Percentiles rank a stretch among this genome's conserved stretches.
Conservation (phyloP, 2,797 vertebrate genomes). For the Liasis olivaceus region DNA sequence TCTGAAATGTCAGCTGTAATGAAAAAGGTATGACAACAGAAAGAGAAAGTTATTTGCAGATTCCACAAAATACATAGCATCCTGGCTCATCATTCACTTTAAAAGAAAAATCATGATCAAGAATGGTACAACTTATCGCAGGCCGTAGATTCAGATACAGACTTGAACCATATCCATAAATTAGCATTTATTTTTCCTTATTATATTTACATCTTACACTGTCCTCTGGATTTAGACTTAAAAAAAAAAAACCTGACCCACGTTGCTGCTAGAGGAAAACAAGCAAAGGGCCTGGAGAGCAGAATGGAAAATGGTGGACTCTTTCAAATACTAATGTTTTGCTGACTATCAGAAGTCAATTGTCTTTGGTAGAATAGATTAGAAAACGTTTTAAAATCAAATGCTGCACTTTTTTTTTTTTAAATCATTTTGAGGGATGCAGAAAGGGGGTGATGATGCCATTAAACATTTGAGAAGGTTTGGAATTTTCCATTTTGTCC, state of each 20-base stretch:
- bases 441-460: too few relatives aligned
- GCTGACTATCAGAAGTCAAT: too few relatives aligned
- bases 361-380: too few relatives aligned
- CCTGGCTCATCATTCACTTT: not conserved
- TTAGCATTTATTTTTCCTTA: not conserved
- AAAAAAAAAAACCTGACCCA: too few relatives aligned
- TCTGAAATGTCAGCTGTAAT: conserved; percentile 14
- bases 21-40: not conserved
- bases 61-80: not conserved
- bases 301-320: not conserved
- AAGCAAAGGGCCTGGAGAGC: not conserved
- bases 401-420: too few relatives aligned
- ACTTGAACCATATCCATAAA: not conserved
- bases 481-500: too few relatives aligned
- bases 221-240: not conserved
- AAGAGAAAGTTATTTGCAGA: not conserved
- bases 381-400: too few relatives aligned
- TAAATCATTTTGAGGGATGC: too few relatives aligned
- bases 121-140: not conserved
- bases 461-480: too few relatives aligned
- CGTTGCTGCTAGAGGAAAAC: not conserved
- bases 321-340: too few relatives aligned
- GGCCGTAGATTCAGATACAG: not conserved
- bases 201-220: not conserved
- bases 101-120: not conserved